A percentile compares a stretch with the other conserved stretches of the same genome.
Evolutionary conservation across 2,797 vertebrate genomes (phyloP).

Genomic region (Bovichtus diacanthus): DNA sequence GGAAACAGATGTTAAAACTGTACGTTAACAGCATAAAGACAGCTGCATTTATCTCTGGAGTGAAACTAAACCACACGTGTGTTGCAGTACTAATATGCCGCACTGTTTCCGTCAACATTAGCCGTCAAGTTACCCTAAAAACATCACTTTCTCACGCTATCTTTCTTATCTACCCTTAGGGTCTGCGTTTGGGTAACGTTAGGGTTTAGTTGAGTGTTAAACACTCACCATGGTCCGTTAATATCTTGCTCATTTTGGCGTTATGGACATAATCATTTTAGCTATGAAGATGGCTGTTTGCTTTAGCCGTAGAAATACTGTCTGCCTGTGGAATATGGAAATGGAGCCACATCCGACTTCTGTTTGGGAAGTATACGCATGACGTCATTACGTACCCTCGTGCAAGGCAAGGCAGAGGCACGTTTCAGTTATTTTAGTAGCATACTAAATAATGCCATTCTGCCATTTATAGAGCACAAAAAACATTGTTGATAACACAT

Average conservation of each 20-base stretch:
- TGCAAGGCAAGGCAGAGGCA: neutral
- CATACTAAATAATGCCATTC: neutral
- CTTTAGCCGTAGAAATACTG: no score
- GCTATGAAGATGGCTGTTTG: neutral
- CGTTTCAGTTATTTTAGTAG: neutral
- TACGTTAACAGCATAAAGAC: neutral
- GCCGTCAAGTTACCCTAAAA: neutral
- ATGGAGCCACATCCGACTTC: neutral
- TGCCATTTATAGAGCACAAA: neutral
- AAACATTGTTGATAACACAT: neutral
- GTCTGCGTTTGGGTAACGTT: no score
- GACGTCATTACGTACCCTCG: conserved; percentile 24
- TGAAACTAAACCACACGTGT: neutral
- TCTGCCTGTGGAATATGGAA: no score
- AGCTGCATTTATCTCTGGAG: neutral
- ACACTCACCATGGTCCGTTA: conserved; percentile 18
- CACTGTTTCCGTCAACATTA: neutral
- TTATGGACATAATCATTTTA: neutral
- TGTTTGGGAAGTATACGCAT: neutral
- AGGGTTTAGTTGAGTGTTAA: neutral
- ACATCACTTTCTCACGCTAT: neutral
- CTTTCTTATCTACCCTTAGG: neutral
- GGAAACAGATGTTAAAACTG: neutral
- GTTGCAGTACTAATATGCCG: neutral
- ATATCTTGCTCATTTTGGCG: conserved; percentile 26